Evolutionary conservation across 2,888 invertebrate genomes (phyloP), one percentile per base, ranked within the genome.

Genomic region (Lithophane ornitopus): DNA sequence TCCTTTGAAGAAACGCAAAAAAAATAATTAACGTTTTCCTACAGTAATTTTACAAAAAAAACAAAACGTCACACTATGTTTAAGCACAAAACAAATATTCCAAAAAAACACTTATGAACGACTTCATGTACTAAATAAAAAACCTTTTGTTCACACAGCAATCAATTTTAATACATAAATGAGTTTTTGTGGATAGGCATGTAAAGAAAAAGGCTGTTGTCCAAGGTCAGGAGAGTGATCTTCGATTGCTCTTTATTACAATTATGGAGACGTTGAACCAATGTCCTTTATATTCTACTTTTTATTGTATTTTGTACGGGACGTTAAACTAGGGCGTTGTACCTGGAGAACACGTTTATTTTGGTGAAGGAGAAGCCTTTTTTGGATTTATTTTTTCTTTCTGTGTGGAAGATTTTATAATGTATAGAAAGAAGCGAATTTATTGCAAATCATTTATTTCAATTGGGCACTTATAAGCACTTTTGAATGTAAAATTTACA

Each of bases 191-290:
- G 54, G 46, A 78, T 79, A 81, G 80, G 70, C 49, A 75, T 79
- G 79, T 78, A 59, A 80, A 86, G 87, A 80, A 86, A 84, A 86
- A 86, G 81, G 85, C 70, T 46, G 71, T 12, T 46, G 49, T 41
- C 86, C 88, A 91, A 92, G 91, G 92, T 91, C 89, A 86, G 70
- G 80, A 78, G 82, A 87, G 91, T 90, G 90, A 92, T 91, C 91
- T 90, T 85, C 85, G 87, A 82, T 76, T 87, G 91, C 88, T 89
- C 89, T 88, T 90, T 88, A 85, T 81, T 81, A 80, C 86, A 89
- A 87, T 88, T 85, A 84, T 79, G 85, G 88, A 88, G 90, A 90
- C 89, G 76, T 88, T 89, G 91, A 90, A 90, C 91, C 88, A 85
- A 78, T 71, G 84, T 85, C 89, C 89, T 88, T 88, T 88, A 61